Evolutionary conservation across 2,113 vertebrate genomes (phyloP).

Genomic region (Vireo altiloquus): DNA sequence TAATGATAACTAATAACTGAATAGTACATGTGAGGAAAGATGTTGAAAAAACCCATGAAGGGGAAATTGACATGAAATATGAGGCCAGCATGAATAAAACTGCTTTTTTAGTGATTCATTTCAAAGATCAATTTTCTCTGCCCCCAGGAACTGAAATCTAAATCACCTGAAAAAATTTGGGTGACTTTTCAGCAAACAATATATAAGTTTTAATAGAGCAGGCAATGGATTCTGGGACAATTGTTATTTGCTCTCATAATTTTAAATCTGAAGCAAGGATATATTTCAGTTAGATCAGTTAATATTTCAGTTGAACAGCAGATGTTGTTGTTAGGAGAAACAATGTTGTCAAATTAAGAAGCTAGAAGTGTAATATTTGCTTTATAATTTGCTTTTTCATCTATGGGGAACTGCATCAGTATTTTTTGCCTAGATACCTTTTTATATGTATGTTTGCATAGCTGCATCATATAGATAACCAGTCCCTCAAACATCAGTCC

Average conservation of each 20-base stretch:
- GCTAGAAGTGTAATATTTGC: not conserved
- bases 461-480: not conserved
- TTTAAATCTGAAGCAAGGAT: not conserved
- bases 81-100: not conserved
- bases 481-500: not conserved
- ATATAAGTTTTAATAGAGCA: not conserved
- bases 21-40: not conserved
- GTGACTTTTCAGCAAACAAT: not conserved
- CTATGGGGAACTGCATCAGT: not conserved
- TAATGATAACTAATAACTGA: not conserved
- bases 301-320: not conserved
- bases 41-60: not conserved
- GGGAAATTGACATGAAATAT: not conserved
- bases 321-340: not conserved
- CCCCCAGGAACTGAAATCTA: not conserved
- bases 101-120: not conserved
- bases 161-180: not conserved
- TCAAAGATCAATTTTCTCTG: not conserved
- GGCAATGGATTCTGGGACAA: not conserved
- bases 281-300: not conserved
- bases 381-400: not conserved
- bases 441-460: not conserved
- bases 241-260: not conserved
- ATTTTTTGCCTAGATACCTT: not conserved
- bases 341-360: not conserved